phyloP scores from a whole-genome alignment of 2,113 vertebrate species.

The Pseudorasbora parva region DNA sequence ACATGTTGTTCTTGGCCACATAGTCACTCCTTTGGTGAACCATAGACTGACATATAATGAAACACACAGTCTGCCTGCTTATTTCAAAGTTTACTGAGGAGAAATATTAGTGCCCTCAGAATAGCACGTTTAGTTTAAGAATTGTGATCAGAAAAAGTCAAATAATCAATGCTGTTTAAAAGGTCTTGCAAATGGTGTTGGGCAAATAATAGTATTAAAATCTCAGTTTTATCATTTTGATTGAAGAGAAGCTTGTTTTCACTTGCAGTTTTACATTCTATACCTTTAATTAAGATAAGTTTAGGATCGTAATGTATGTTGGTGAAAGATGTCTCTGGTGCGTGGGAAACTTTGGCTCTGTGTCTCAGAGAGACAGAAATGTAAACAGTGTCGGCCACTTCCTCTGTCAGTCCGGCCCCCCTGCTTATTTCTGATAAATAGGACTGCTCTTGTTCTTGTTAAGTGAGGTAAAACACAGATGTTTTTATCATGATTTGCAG shows the following conservation, averaged over 20 bases:
- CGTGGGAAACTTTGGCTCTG: slow-evolving; percentile 57
- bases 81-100: slow-evolving; percentile 2
- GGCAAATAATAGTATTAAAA: background rate
- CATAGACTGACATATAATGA: slow-evolving; percentile 30
- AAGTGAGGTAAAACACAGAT: slow-evolving; percentile 54
- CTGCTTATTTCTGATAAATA: slow-evolving; percentile 54
- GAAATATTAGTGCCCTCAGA: slow-evolving; percentile 1
- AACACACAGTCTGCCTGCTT: slow-evolving; percentile 22
- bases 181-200: background rate
- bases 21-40: slow-evolving; percentile 24
- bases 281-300: background rate
- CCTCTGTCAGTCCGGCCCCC: slow-evolving; percentile 48
- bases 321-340: slow-evolving; percentile 22
- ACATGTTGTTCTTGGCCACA: slow-evolving; percentile 38
- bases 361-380: slow-evolving; percentile 51
- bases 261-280: background rate
- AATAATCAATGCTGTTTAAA: slow-evolving; percentile 1
- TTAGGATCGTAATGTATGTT: background rate
- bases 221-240: background rate
- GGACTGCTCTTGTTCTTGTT: slow-evolving; percentile 55
- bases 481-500: slow-evolving; percentile 25
- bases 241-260: background rate
- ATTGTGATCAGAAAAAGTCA: background rate
- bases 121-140: slow-evolving; percentile 7
- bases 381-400: slow-evolving; percentile 61